These are phyloP conservation scores for Drosophila ustulata DNA, from an alignment of 2,888 invertebrate genomes.

Conservation along the genomic window DNA sequence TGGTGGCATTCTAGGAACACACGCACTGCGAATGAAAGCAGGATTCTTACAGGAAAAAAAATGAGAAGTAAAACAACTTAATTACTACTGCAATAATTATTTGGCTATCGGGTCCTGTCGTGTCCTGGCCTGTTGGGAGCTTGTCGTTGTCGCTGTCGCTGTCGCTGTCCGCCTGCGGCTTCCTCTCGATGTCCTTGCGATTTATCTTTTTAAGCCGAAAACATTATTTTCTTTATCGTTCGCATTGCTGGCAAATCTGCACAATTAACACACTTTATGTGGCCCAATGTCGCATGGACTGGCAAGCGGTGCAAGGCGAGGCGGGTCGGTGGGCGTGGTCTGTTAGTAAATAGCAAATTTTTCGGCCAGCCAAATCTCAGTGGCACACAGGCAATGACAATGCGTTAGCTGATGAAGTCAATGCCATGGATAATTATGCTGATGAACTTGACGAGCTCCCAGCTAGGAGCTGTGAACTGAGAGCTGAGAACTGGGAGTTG, in stretches of 20 bases:
- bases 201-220: conserved; percentile 78
- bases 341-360: conserved; percentile 45
- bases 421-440: conserved; percentile 78
- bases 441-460: conserved; percentile 70
- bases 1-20: conserved; percentile 5
- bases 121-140: conserved; percentile 12
- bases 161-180: conserved; percentile 50
- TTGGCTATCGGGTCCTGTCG: conserved; percentile 31
- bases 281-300: conserved; percentile 18
- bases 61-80: conserved; percentile 47
- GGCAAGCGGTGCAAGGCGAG: neutral
- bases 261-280: conserved; percentile 80
- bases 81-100: conserved; percentile 63
- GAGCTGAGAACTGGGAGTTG: conserved; percentile 22
- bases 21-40: neutral
- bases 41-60: conserved; percentile 1
- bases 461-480: neutral
- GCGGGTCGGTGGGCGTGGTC: conserved; percentile 12
- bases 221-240: conserved; percentile 72
- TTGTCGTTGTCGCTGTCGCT: conserved; percentile 25
- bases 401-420: conserved; percentile 76
- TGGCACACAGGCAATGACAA: conserved; percentile 50
- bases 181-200: conserved; percentile 57
- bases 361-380: conserved; percentile 45
- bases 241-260: conserved; percentile 66